Evolutionary conservation across 1,140 invertebrate species (phyloP).

Genomic region (Drosophila baimaii): DNA sequence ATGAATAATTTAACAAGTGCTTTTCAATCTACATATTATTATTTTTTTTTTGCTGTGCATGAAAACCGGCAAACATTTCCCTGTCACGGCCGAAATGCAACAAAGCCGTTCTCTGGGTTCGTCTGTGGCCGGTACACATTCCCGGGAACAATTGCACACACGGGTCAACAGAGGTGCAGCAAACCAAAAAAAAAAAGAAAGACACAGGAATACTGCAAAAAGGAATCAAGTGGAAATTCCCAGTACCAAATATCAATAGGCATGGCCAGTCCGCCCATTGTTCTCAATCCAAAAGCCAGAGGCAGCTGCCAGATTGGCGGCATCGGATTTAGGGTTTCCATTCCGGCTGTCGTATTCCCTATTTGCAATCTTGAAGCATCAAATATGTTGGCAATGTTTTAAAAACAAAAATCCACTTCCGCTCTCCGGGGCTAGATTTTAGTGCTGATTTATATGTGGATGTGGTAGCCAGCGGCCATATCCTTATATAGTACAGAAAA

Average conservation of each 20-base stretch:
- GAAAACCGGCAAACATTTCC: slow-evolving; percentile 31
- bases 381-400: slow-evolving; percentile 50
- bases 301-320: slow-evolving; percentile 56
- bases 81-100: slow-evolving; percentile 56
- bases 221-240: slow-evolving; percentile 67
- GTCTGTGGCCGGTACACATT: slow-evolving; percentile 33
- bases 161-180: slow-evolving; percentile 25
- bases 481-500: slow-evolving; percentile 56
- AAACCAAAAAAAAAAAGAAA: not conserved
- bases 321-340: slow-evolving; percentile 25
- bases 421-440: slow-evolving; percentile 51
- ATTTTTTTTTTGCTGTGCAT: not conserved
- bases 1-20: not conserved
- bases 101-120: slow-evolving; percentile 18
- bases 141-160: slow-evolving; percentile 62
- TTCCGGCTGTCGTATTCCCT: slow-evolving; percentile 1
- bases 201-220: slow-evolving; percentile 8
- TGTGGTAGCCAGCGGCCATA: slow-evolving; percentile 34
- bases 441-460: slow-evolving; percentile 66
- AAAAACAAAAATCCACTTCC: slow-evolving; percentile 61
- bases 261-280: slow-evolving; percentile 53
- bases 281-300: slow-evolving; percentile 41
- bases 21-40: not conserved
- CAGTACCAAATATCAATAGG: slow-evolving; percentile 50
- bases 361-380: slow-evolving; percentile 28